Percentiles rank a stretch among this genome's conserved stretches.
Evolutionary conservation across 1,140 invertebrate species (phyloP).

Genomic region (Nilaparvata lugens): DNA sequence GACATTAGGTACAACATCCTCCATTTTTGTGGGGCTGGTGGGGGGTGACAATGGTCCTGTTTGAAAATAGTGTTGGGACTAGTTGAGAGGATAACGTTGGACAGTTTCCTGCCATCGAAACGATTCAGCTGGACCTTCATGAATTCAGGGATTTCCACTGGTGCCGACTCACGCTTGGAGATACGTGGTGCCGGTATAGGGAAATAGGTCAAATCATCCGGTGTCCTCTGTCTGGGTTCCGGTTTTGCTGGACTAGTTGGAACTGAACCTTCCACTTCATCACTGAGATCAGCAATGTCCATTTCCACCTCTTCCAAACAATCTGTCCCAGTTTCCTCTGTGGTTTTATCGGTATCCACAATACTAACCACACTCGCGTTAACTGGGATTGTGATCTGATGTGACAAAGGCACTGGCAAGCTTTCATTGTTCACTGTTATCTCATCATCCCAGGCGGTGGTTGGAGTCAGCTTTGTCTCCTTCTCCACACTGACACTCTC

Average conservation of each 20-base stretch:
- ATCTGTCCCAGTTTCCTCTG: not conserved
- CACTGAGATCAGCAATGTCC: not conserved
- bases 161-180: constrained; percentile 12
- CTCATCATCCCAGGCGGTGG: too few species aligned
- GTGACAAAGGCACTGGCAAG: not conserved
- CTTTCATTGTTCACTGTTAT: too few species aligned
- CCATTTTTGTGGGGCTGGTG: too few species aligned
- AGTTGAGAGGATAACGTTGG: constrained; percentile 16
- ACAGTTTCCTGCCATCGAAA: constrained; percentile 38
- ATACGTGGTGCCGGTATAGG: constrained; percentile 13
- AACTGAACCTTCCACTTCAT: too few species aligned
- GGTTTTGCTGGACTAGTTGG: too few species aligned
- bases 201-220: not conserved
- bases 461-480: too few species aligned
- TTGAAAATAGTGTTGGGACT: not conserved
- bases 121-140: constrained; percentile 57
- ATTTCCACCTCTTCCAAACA: not conserved
- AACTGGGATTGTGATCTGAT: constrained; percentile 17
- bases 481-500: too few species aligned
- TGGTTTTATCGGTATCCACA: not conserved
- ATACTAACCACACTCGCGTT: constrained; percentile 10
- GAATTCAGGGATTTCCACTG: constrained; percentile 49
- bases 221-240: too few species aligned
- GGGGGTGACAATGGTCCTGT: too few species aligned
- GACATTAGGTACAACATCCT: too few species aligned